Evolutionary conservation across 2,888 invertebrate genomes (phyloP), one percentile per base, ranked within the genome.

Genomic region (Agonopterix subpropinquella): DNA sequence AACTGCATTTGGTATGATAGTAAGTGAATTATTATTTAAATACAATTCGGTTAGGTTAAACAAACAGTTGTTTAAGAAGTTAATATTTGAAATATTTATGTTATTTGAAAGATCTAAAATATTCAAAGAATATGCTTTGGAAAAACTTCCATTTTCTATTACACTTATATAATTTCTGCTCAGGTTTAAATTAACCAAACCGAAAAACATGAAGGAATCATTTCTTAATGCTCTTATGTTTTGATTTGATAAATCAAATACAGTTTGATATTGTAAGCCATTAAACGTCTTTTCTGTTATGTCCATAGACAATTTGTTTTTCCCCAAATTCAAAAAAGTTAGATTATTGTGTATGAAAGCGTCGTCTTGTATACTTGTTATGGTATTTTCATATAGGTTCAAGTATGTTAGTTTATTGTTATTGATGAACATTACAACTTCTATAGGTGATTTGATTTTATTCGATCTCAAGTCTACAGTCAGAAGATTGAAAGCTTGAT

Each of bases 81-180:
- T n/a, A 36, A 85, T 41, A 49, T 59, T 43, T 1, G 55, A 46
- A 41, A 87, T 51, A 9, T 62, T 28, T 5, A 28, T 60, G 45
- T 87, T 87, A 53, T 62, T 51, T 1, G 87, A 85, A 1, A 86
- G 18, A 53, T 86, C 83, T 51, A 85, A 62, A 39, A 70, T 46
- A 8, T 45, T 55, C 4, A 86, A 45, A 8, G 62, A 54, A 35
- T 35, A 45, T 42, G 58, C 54, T 37, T 66, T 65, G 13, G 52
- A 44, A 55, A 85, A 84, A 51, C 73, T 66, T 0, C 62, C 51
- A 35, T 66, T 69, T 44, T 74, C 73, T 5, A 86, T 59, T 4
- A 43, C 11, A 11, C 48, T 47, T 44, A 87, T 79, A 46, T 45
- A 43, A 52, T 87, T 87, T 15, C 41, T 61, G 53, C 80, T 83